phyloP scores from a whole-genome alignment of 2,888 invertebrate genomes.

The Polydrusus tereticollis region DNA sequence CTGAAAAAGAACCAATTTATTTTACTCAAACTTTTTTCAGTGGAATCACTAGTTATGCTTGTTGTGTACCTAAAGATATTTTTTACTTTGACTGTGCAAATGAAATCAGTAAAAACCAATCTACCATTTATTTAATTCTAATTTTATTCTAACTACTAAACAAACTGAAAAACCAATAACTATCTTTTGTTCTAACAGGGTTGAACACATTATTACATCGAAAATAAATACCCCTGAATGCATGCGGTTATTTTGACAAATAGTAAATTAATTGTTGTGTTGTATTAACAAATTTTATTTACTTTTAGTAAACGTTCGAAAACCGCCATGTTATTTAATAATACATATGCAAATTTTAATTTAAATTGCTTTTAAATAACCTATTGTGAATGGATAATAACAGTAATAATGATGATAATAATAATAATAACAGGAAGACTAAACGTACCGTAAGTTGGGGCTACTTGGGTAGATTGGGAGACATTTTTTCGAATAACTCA shows the following conservation, averaged over 20 bases:
- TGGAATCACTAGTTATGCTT: too few species aligned
- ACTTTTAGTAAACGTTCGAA: slow-evolving; percentile 19
- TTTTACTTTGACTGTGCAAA: too few species aligned
- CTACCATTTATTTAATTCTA: neutral
- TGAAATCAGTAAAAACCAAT: neutral
- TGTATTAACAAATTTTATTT: slow-evolving; percentile 39
- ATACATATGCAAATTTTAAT: slow-evolving; percentile 9
- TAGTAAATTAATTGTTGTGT: slow-evolving; percentile 33
- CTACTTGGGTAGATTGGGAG: too few species aligned
- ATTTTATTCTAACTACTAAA: slow-evolving; percentile 19
- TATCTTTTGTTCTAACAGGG: neutral
- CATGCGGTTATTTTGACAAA: slow-evolving; percentile 39
- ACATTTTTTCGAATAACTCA: too few species aligned
- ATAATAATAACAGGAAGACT: too few species aligned
- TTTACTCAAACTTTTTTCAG: too few species aligned
- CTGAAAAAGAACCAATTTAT: too few species aligned
- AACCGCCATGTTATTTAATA: slow-evolving; percentile 21
- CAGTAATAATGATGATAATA: too few species aligned
- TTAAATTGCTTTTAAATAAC: neutral
- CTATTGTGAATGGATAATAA: neutral
- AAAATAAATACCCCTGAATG: slow-evolving; percentile 25
- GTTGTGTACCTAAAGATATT: too few species aligned
- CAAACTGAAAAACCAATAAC: slow-evolving; percentile 20
- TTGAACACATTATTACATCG: slow-evolving; percentile 22
- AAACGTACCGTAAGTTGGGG: too few species aligned